These are phyloP conservation scores for Lucilia cuprina DNA, from an alignment of 1,140 invertebrate genomes.

Conservation along the genomic window DNA sequence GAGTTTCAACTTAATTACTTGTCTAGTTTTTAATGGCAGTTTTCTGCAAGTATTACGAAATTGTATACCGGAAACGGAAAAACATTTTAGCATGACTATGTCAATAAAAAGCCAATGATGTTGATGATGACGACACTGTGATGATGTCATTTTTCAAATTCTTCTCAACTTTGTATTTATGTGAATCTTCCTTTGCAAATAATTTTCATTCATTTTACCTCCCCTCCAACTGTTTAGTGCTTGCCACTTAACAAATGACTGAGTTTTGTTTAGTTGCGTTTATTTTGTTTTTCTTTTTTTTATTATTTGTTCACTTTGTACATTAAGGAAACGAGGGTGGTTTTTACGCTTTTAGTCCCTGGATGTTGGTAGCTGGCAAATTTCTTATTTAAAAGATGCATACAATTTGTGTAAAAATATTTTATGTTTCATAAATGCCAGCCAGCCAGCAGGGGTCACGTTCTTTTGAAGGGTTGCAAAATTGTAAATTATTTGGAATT, in stretches of 20 bases:
- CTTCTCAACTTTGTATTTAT: not conserved
- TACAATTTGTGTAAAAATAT: not conserved
- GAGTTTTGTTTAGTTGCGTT: not conserved
- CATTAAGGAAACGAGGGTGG: not conserved
- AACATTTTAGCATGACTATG: constrained; percentile 14
- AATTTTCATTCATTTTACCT: not conserved
- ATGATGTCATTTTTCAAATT: not conserved
- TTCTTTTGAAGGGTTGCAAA: not conserved
- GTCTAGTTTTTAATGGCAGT: constrained; percentile 13
- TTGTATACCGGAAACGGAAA: constrained; percentile 9
- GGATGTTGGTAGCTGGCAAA: not conserved
- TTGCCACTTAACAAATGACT: not conserved
- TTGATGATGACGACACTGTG: not conserved
- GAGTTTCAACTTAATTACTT: constrained; percentile 4
- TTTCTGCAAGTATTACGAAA: not conserved
- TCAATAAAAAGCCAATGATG: not conserved
- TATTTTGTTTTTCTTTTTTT: too few relatives aligned
- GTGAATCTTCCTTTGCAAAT: not conserved
- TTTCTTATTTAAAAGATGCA: not conserved
- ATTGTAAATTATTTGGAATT: not conserved
- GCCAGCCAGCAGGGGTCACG: not conserved
- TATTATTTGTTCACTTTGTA: not conserved
- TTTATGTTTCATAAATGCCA: not conserved
- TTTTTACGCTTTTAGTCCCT: not conserved
- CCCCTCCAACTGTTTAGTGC: not conserved